These are phyloP conservation scores for Lasiurus cinereus DNA, from an alignment of 2,113 vertebrate species.

Conservation along the genomic window DNA sequence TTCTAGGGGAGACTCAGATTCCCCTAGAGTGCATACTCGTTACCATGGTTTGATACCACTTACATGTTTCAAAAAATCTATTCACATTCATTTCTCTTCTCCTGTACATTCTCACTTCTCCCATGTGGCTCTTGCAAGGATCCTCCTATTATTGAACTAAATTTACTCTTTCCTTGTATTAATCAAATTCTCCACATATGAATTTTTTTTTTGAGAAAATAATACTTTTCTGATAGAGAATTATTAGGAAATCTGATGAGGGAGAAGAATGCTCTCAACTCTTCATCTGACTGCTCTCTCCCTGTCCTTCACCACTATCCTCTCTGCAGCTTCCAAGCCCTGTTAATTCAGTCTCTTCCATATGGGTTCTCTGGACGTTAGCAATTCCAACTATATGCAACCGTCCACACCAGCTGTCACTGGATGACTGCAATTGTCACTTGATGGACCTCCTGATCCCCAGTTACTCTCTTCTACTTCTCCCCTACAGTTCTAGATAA, in stretches of 20 bases:
- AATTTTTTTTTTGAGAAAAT: constrained; percentile 35
- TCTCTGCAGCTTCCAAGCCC: background rate
- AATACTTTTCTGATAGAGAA: constrained; percentile 12
- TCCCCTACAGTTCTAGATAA: background rate
- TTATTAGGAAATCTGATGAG: background rate
- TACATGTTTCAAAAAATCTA: background rate
- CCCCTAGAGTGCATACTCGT: background rate
- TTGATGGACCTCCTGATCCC: background rate
- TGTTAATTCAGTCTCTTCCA: background rate
- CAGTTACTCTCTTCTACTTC: background rate
- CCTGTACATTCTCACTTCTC: background rate
- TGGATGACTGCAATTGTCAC: background rate
- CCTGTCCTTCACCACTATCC: background rate
- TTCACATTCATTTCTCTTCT: constrained; percentile 4
- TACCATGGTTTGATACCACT: background rate
- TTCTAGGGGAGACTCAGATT: background rate
- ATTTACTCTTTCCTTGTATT: background rate
- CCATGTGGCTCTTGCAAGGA: background rate
- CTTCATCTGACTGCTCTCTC: no score
- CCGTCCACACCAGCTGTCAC: background rate
- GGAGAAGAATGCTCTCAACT: background rate
- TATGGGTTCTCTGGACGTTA: background rate
- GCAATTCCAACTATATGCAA: no score
- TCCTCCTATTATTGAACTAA: background rate
- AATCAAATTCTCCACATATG: constrained; percentile 2